A percentile compares a stretch with the other conserved stretches of the same genome.
These are phyloP conservation scores for Drosophila albomicans DNA, from an alignment of 1,140 invertebrate species.

Conservation along the genomic window DNA sequence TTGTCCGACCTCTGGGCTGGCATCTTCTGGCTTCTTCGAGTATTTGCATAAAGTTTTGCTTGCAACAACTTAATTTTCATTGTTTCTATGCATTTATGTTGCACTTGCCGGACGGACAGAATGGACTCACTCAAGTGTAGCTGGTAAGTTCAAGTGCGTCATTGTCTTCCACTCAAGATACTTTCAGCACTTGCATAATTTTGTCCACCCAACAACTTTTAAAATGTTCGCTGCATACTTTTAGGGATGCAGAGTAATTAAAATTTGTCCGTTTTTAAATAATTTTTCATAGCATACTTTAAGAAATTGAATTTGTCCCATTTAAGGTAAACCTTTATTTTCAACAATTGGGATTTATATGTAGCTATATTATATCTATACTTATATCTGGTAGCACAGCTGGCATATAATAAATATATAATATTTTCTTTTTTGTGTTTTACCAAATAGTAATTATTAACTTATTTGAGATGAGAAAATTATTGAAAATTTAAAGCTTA, in stretches of 20 bases:
- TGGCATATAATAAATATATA: too few relatives aligned
- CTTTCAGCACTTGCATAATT: slow-evolving; percentile 57
- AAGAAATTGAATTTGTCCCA: too few relatives aligned
- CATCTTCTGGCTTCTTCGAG: slow-evolving; percentile 20
- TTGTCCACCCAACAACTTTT: slow-evolving; percentile 11
- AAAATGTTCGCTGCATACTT: slow-evolving; percentile 18
- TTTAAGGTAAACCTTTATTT: too few relatives aligned
- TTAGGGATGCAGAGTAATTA: slow-evolving; percentile 3
- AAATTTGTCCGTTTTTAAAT: background rate
- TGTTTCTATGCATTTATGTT: slow-evolving; percentile 81
- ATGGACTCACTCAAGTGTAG: slow-evolving; percentile 49
- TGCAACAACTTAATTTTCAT: slow-evolving; percentile 76
- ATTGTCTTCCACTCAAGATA: slow-evolving; percentile 54
- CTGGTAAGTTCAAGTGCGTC: slow-evolving; percentile 74
- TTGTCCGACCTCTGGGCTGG: slow-evolving; percentile 25
- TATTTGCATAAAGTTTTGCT: slow-evolving; percentile 55
- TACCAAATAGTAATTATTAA: background rate
- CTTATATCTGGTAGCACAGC: too few relatives aligned
- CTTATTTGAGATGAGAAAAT: too few relatives aligned
- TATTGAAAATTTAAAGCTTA: too few relatives aligned
- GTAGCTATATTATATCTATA: too few relatives aligned
- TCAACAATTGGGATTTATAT: too few relatives aligned
- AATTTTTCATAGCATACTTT: background rate
- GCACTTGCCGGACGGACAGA: slow-evolving; percentile 56
- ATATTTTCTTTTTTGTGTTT: background rate